phyloP scores from a whole-genome alignment of 1,140 invertebrate species.

The honey bee (Apis mellifera) region DNA sequence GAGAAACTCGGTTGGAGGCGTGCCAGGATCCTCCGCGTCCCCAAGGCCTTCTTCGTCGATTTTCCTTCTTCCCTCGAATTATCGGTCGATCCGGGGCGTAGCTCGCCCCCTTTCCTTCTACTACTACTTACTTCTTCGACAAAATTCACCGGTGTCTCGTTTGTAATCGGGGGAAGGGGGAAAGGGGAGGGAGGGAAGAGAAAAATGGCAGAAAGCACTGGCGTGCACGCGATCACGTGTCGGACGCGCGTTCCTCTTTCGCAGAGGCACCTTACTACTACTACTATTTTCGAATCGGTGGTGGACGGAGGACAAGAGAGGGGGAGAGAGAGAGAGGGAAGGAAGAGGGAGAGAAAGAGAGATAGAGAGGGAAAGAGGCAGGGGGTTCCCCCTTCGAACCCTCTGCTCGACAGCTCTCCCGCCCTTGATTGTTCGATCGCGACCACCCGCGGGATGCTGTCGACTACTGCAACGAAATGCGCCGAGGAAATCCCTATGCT shows the following conservation, averaged over 20 bases:
- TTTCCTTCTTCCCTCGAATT: not conserved
- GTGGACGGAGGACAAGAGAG: not conserved
- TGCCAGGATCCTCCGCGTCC: slow-evolving; percentile 25
- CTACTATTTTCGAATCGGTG: not conserved
- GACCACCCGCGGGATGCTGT: slow-evolving; percentile 65
- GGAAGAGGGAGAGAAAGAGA: too few relatives aligned
- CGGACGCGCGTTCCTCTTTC: not conserved
- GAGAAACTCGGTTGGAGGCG: slow-evolving; percentile 1
- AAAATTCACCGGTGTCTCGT: not conserved
- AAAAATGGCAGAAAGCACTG: not conserved
- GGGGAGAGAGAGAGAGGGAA: not conserved
- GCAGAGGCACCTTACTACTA: not conserved
- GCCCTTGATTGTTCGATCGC: slow-evolving; percentile 62
- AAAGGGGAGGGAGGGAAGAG: too few relatives aligned
- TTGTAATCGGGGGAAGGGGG: too few relatives aligned
- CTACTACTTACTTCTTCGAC: not conserved
- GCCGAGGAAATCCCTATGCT: slow-evolving; percentile 38
- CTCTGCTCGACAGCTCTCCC: slow-evolving; percentile 38
- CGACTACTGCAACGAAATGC: slow-evolving; percentile 64
- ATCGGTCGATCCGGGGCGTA: slow-evolving; percentile 19
- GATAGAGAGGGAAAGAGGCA: slow-evolving; percentile 12
- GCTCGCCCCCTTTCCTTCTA: not conserved
- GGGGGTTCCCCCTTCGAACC: slow-evolving; percentile 11
- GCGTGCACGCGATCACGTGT: not conserved
- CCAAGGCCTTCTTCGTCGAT: not conserved